Evolutionary conservation across 2,797 vertebrate genomes (phyloP).

Genomic region (Bryconaethiops microstoma): DNA sequence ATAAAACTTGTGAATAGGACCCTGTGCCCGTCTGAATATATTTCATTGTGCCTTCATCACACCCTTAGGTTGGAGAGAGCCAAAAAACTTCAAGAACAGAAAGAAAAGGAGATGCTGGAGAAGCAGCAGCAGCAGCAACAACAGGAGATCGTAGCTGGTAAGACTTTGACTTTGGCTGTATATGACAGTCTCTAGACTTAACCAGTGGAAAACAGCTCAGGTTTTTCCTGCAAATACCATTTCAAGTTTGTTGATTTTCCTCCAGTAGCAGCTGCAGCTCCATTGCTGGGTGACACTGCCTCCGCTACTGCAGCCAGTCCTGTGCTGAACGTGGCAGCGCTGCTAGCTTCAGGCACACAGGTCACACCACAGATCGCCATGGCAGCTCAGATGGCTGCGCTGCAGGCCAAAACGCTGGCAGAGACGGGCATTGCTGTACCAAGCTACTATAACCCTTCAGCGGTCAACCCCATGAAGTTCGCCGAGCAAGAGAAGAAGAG

Average conservation of each 20-base stretch:
- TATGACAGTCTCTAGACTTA: background rate
- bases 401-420: slow-evolving; percentile 95
- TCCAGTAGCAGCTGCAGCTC: slow-evolving; percentile 60
- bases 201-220: background rate
- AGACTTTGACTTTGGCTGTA: slow-evolving; percentile 20
- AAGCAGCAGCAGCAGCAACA: slow-evolving; percentile 76
- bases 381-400: slow-evolving; percentile 98
- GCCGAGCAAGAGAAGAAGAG: slow-evolving; percentile 98
- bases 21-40: background rate
- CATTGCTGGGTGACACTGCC: slow-evolving; percentile 67
- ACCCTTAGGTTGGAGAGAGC: slow-evolving; percentile 89
- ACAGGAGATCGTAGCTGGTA: slow-evolving; percentile 90
- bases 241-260: background rate
- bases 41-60: background rate
- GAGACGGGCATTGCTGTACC: slow-evolving; percentile 98
- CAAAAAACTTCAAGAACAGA: slow-evolving; percentile 96
- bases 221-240: background rate
- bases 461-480: slow-evolving; percentile 97
- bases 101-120: slow-evolving; percentile 95
- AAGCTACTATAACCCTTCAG: slow-evolving; percentile 98
- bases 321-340: slow-evolving; percentile 92
- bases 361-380: slow-evolving; percentile 98
- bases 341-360: slow-evolving; percentile 95
- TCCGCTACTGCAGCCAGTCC: slow-evolving; percentile 78
- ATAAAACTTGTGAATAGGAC: background rate